Conservation (phyloP, 1,140 invertebrate genomes). For the Schmidtea mediterranea region DNA sequence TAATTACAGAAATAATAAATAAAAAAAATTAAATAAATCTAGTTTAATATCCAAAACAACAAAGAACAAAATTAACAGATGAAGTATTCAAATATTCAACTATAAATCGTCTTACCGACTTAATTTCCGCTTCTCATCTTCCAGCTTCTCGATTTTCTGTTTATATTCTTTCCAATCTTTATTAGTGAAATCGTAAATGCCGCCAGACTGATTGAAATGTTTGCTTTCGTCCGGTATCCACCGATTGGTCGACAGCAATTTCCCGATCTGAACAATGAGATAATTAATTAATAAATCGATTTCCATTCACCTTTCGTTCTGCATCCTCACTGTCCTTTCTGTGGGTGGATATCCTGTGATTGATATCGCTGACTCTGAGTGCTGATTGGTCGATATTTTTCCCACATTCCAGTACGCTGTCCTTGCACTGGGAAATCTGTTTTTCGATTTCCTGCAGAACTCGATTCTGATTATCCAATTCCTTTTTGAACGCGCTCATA, state of each 20-base stretch:
- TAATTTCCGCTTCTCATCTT: slow-evolving; percentile 38
- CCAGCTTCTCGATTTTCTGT: slow-evolving; percentile 32
- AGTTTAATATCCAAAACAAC: too few species aligned
- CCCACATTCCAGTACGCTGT: too few species aligned
- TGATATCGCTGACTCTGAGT: not conserved
- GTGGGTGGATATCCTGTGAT: not conserved
- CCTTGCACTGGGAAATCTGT: too few species aligned
- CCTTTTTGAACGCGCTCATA: too few species aligned
- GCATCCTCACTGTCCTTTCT: not conserved
- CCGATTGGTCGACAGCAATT: slow-evolving; percentile 30
- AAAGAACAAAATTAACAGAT: too few species aligned
- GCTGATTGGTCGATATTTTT: not conserved
- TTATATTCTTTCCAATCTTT: slow-evolving; percentile 20
- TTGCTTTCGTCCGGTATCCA: slow-evolving; percentile 45
- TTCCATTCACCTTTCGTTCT: not conserved
- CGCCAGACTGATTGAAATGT: slow-evolving; percentile 39
- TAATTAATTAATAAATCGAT: too few species aligned
- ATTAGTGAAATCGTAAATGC: slow-evolving; percentile 23
- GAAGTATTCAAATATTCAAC: too few species aligned
- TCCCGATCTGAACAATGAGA: slow-evolving; percentile 8
- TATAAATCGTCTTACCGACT: slow-evolving; percentile 48
- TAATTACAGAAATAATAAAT: too few species aligned
- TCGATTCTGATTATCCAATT: too few species aligned
- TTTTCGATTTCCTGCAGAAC: too few species aligned
- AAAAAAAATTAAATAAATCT: too few species aligned